A percentile compares a stretch with the other conserved stretches of the same genome.
phyloP scores from a whole-genome alignment of 2,113 vertebrate species.

The Callopanchax toddi region DNA sequence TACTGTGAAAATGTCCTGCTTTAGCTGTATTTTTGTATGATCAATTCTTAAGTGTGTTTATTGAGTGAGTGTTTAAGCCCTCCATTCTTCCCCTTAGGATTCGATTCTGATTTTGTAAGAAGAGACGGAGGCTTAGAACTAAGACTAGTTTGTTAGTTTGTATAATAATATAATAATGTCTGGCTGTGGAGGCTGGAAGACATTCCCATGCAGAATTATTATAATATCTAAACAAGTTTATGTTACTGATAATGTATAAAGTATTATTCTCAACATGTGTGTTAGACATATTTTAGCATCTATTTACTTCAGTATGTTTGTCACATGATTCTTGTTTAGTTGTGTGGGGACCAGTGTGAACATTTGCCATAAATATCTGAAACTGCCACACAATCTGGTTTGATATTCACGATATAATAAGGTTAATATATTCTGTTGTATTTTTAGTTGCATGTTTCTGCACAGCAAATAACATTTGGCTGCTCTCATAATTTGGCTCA shows the following conservation, averaged over 20 bases:
- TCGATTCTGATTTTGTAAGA: constrained; percentile 32
- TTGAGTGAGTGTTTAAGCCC: constrained; percentile 1
- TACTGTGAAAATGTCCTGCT: constrained; percentile 11
- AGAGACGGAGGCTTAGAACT: constrained; percentile 25
- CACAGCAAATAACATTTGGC: neutral
- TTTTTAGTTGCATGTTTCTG: neutral
- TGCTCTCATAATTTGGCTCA: neutral
- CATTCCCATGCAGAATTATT: neutral
- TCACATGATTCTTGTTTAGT: neutral
- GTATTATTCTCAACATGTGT: neutral
- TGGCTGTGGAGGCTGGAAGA: no score
- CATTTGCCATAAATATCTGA: neutral
- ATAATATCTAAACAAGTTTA: constrained; percentile 13
- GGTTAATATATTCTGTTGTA: neutral
- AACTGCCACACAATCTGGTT: neutral
- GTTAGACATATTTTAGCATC: neutral
- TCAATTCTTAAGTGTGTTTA: constrained; percentile 11
- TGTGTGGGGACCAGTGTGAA: neutral
- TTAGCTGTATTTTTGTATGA: constrained; percentile 25
- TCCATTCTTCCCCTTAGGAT: constrained; percentile 24
- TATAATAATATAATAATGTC: constrained; percentile 40
- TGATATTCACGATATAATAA: neutral
- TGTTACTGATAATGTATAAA: neutral
- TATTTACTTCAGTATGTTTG: neutral
- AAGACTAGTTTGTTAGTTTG: constrained; percentile 35